Conservation (phyloP, 2,113 vertebrate species). For the Oreochromis spilurus region DNA sequence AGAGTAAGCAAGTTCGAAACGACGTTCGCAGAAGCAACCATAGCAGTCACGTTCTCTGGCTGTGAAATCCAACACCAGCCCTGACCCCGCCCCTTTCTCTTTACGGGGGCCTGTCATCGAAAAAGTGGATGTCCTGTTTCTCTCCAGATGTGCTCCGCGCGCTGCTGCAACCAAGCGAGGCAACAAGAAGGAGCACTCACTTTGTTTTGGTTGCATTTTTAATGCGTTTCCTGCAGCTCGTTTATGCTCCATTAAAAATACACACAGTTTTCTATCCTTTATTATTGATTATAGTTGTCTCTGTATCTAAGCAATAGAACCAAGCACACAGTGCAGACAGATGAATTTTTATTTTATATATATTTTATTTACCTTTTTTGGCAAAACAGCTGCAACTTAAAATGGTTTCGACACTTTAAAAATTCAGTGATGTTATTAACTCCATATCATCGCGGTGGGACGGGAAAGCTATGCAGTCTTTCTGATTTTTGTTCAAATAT, state of each 20-base stretch:
- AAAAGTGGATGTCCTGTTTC: slow-evolving; percentile 36
- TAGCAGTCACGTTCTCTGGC: slow-evolving; percentile 68
- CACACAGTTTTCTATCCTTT: neutral
- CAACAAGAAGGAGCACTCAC: neutral
- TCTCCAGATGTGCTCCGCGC: slow-evolving; percentile 52
- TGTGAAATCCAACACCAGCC: slow-evolving; percentile 61
- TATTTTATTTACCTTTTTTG: neutral
- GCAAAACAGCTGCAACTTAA: neutral
- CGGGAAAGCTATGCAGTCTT: neutral
- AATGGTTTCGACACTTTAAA: neutral
- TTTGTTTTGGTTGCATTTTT: neutral
- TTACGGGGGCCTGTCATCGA: slow-evolving; percentile 39
- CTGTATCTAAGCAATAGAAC: neutral
- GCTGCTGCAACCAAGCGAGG: neutral
- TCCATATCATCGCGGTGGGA: neutral
- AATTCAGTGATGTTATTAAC: neutral
- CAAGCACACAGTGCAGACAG: neutral
- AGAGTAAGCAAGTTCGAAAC: slow-evolving; percentile 53
- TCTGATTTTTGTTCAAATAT: slow-evolving; percentile 35
- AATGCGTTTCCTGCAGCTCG: neutral
- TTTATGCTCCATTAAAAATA: neutral
- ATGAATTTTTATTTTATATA: neutral
- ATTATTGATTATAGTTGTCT: neutral
- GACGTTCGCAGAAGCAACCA: slow-evolving; percentile 60
- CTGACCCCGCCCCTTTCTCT: slow-evolving; percentile 61